Percentiles rank a stretch among this genome's conserved stretches.
Evolutionary conservation across 2,113 vertebrate species (phyloP).

Genomic region (Strigops habroptila): DNA sequence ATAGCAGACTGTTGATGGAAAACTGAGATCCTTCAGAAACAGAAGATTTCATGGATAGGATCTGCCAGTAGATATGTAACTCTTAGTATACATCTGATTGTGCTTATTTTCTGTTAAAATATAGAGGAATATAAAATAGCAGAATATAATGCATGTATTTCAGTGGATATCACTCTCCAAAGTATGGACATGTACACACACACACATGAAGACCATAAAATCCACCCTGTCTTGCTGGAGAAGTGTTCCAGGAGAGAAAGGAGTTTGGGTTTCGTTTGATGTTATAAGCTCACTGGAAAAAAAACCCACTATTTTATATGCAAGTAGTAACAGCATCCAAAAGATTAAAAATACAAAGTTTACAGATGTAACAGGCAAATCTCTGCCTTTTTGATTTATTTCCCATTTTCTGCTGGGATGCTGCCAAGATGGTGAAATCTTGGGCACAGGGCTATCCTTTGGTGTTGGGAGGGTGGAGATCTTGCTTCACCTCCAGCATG

Average conservation of each 20-base stretch:
- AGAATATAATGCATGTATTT: not conserved
- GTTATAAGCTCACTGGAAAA: not conserved
- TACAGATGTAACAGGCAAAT: not conserved
- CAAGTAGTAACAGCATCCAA: not conserved
- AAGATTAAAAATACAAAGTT: not conserved
- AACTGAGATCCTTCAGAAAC: not conserved
- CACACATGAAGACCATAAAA: not conserved
- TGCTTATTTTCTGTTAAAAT: not conserved
- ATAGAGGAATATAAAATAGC: not conserved
- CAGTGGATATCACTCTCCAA: not conserved
- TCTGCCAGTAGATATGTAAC: rapidly evolving
- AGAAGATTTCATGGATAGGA: not conserved
- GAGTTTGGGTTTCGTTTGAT: not conserved
- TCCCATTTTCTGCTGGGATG: not conserved
- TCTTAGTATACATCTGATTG: not conserved
- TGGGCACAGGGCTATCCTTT: no score
- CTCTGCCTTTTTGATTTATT: not conserved
- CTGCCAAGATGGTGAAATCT: not conserved
- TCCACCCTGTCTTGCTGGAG: not conserved
- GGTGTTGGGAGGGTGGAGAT: not conserved
- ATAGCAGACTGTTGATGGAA: not conserved
- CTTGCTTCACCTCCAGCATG: not conserved
- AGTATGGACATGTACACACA: rapidly evolving
- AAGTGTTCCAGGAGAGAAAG: not conserved
- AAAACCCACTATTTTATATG: rapidly evolving